A percentile compares a stretch with the other conserved stretches of the same genome.
Evolutionary conservation across 2,113 vertebrate genomes (phyloP).

Genomic region (Macroglossus sobrinus): DNA sequence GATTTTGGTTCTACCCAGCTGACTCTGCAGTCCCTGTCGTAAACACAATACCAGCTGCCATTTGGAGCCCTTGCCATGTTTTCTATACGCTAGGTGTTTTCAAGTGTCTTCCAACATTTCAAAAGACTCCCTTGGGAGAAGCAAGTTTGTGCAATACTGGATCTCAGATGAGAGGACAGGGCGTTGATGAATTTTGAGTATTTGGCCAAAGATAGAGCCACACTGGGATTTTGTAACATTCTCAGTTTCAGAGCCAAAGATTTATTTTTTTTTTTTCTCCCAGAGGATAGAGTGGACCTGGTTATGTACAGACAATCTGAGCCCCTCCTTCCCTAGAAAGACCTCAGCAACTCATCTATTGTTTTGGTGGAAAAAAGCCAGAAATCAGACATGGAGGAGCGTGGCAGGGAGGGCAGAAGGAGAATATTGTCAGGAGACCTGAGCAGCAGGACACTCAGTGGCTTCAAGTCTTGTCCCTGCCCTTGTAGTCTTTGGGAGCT

Average conservation of each 20-base stretch:
- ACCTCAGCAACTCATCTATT: background rate
- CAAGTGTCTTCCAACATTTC: background rate
- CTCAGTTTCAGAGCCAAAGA: background rate
- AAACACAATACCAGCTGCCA: background rate
- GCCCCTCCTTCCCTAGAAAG: background rate
- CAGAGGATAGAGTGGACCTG: too few species aligned
- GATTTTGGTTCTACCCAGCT: background rate
- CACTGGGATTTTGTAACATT: background rate
- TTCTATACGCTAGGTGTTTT: background rate
- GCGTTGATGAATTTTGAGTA: background rate
- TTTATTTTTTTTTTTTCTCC: background rate
- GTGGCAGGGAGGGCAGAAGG: background rate
- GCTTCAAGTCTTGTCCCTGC: background rate
- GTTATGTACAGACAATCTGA: background rate
- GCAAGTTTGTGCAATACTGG: background rate
- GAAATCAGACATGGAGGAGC: background rate
- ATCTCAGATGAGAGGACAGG: background rate
- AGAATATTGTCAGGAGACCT: background rate
- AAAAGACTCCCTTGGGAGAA: too few species aligned
- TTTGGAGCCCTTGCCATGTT: background rate
- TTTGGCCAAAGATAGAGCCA: background rate
- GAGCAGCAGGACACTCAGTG: too few species aligned
- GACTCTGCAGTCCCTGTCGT: background rate
- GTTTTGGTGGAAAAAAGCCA: background rate
- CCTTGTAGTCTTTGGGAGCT: background rate